Evolutionary conservation across 1,140 invertebrate species (phyloP), one percentile per base, ranked within the genome.

Genomic region (Drosophila sproati): DNA sequence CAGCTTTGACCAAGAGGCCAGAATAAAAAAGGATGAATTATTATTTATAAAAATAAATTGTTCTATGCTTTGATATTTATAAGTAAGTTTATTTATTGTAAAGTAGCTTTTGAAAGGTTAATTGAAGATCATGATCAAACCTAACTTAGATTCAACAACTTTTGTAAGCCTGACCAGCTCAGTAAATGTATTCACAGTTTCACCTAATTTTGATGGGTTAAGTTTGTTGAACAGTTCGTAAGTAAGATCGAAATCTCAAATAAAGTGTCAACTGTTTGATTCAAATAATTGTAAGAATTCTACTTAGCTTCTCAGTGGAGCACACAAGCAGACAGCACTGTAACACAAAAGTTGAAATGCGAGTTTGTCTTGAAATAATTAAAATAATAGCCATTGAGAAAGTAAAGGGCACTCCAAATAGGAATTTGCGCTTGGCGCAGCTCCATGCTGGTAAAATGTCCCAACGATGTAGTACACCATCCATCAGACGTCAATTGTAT

Each of bases 401-500:
- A 51, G 66, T 50, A 45, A 66, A 45, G 67, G 41, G 12, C 56
- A 70, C 43, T 69, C 35, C 35, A 51, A 63, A 57, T 43, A 31
- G 12, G 45, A 74, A 55, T 59, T 56, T 35, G 55, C 28, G 62
- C 73, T 70, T 20, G 64, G 57, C 57, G 62, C 43, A 32, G 48
- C 67, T 62, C 50, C 63, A 50, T 60, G 77, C 57, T 80, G 67
- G 71, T 70, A 75, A 74, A 83, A 78, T 89, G 83, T 88, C 85
- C 85, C 71, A 61, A 78, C 85, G 89, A 89, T 89, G 85, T 89
- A 89, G 85, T 81, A 89, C 85, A 89, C 85, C 75, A 89, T 89
- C 85, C 85, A 89, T 89, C 85, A 89, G 88, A 78, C 80, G 85
- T 89, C 85, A 89, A 89, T 89, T 89, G 81, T 88, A 80, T 79